Evolutionary conservation across 2,797 vertebrate genomes (phyloP), one percentile per base, ranked within the genome.

Genomic region (Sebastes nivosus): DNA sequence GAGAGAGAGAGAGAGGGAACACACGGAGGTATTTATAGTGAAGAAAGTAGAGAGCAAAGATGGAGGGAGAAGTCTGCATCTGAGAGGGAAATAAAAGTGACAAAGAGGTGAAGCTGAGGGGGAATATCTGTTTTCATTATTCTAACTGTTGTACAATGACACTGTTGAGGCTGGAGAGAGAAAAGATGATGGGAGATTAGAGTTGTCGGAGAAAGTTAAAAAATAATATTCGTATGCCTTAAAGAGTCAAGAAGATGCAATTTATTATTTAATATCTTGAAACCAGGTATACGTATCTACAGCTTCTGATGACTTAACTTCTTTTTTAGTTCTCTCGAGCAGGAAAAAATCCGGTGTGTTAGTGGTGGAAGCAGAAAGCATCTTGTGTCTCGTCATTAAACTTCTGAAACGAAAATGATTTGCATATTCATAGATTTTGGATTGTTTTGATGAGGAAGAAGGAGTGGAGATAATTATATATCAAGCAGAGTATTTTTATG

Each of bases 11-110:
- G 84, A 74, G 72, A 71, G 77, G 58, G 77, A 84, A 77, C 80
- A 89, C 87, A 85, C 70, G 2, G 67, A 77, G 79, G 84, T 90
- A 88, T 90, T 89, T 89, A 92, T 91, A 84, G 88, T 16, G 58
- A 69, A 54, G 70, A 71, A 66, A 75, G 64, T 9, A 34, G 77
- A 50, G 80, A 70, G 81, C n/a, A 64, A 77, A 60, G 79, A 67
- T 25, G 80, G 72, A 78, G 77, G 70, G 72, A 79, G 78, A 72
- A 81, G 67, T 74, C 71, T 14, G 75, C 34, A 55, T 78, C 60
- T 54, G 11, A 84, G 27, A 66, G 59, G 24, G 66, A 50, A 86
- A 73, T 54, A 58, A 73, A 32, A 77, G 32, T 16, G 36, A 61
- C 50, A 69, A 75, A 54, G 57, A 80, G 30, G 38, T 66, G 16